These are phyloP conservation scores for Bergia puertoricense DNA, from an alignment of 92 coral and sea anemone species.

Conservation along the genomic window DNA sequence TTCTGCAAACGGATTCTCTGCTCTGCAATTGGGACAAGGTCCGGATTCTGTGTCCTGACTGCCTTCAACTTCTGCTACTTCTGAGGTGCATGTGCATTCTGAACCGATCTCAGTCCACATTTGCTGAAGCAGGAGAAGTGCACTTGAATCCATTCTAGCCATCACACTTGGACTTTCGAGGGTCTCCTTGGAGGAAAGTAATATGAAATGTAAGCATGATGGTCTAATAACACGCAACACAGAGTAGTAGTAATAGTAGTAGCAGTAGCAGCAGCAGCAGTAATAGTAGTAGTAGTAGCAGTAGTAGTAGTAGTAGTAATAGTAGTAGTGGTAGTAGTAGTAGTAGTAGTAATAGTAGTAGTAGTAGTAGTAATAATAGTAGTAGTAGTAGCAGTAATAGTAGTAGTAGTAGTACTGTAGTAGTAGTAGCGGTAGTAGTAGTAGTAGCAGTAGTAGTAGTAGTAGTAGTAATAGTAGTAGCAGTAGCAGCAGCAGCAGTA, in stretches of 20 bases:
- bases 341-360: too few relatives aligned
- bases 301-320: neutral
- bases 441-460: too few relatives aligned
- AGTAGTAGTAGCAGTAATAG: too few relatives aligned
- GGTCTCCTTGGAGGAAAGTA: conserved; percentile 8
- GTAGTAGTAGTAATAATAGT: too few relatives aligned
- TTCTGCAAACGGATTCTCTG: conserved; percentile 19
- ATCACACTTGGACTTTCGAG: neutral
- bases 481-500: too few relatives aligned
- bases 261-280: neutral
- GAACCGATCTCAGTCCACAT: conserved; percentile 13
- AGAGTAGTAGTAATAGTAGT: conserved; percentile 1
- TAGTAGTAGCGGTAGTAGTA: too few relatives aligned
- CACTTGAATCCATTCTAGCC: neutral
- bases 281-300: conserved; percentile 2
- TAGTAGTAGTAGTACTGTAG: too few relatives aligned
- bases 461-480: too few relatives aligned
- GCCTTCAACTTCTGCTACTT: neutral
- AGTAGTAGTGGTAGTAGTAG: too few relatives aligned
- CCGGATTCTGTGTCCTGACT: conserved; percentile 30
- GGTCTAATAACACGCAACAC: neutral
- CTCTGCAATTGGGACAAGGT: conserved; percentile 14
- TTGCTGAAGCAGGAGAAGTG: conserved; percentile 1
- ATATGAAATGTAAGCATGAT: conserved; percentile 1
- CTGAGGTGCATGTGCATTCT: conserved; percentile 29